Percentiles rank a stretch among this genome's conserved stretches.
Evolutionary conservation across 1,140 invertebrate species (phyloP).

Genomic region (Bombus confusus): DNA sequence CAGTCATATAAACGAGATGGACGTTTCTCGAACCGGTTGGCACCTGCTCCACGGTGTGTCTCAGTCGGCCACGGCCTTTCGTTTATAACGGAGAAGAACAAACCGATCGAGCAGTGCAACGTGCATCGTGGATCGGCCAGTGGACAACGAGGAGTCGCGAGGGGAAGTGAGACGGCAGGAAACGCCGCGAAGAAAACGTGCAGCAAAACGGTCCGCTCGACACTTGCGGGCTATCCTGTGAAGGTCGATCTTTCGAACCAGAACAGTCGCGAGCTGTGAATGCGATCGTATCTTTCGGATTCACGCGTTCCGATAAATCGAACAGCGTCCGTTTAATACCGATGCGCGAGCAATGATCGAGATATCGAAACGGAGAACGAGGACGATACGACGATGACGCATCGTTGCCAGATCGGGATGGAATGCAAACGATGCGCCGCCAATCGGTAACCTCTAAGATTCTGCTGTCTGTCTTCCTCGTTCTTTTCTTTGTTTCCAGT

Average conservation of each 20-base stretch:
- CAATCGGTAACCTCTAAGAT: neutral
- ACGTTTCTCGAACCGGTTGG: constrained; percentile 69
- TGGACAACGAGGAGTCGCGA: neutral
- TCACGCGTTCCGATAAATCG: constrained; percentile 27
- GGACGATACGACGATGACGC: constrained; percentile 38
- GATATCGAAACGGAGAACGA: constrained; percentile 39
- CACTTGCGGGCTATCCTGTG: constrained; percentile 37
- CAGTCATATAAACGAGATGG: constrained; percentile 29
- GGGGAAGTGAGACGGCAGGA: constrained; percentile 13
- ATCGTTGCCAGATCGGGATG: neutral
- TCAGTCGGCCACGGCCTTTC: constrained; percentile 57
- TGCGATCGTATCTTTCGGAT: constrained; percentile 25
- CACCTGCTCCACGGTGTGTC: constrained; percentile 61
- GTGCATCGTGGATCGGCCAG: constrained; percentile 27
- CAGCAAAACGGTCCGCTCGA: constrained; percentile 19
- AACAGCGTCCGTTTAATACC: constrained; percentile 54
- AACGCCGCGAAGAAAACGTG: constrained; percentile 40
- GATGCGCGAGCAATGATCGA: constrained; percentile 48
- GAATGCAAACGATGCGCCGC: neutral
- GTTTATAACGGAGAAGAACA: constrained; percentile 53
- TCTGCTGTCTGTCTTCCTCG: neutral
- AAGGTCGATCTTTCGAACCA: constrained; percentile 41
- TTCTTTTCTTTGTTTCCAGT: neutral
- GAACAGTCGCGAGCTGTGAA: constrained; percentile 5
- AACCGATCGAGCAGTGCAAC: constrained; percentile 25